These are phyloP conservation scores for Psittacula echo DNA, from an alignment of 2,797 vertebrate species.

Conservation along the genomic window DNA sequence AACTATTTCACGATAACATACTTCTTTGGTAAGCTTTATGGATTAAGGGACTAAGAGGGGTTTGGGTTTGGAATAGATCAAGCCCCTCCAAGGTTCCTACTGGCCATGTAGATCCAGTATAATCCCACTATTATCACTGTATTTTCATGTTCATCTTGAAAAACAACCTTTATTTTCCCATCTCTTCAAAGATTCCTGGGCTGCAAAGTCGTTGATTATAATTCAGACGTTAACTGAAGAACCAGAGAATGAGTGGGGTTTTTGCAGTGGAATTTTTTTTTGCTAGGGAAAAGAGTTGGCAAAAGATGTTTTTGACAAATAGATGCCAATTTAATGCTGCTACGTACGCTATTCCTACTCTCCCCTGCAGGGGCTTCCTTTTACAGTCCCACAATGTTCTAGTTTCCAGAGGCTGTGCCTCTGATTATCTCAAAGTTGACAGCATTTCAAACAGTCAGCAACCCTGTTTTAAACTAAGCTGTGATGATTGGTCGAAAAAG, in stretches of 20 bases:
- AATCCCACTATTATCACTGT: neutral
- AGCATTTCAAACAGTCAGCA: conserved; percentile 63
- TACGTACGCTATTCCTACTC: neutral
- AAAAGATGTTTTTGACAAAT: conserved; percentile 52
- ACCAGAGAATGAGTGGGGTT: neutral
- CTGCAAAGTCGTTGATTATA: neutral
- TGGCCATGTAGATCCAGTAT: neutral
- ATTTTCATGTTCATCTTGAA: conserved; percentile 19
- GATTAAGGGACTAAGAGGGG: conserved; percentile 22
- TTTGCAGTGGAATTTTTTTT: neutral
- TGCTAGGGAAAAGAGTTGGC: neutral
- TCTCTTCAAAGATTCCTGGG: neutral
- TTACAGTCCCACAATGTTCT: conserved; percentile 38
- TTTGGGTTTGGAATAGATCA: conserved; percentile 40
- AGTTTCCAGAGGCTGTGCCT: conserved; percentile 61
- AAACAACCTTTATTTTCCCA: neutral
- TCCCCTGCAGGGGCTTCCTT: conserved; percentile 58
- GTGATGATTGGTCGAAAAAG: conserved; percentile 31
- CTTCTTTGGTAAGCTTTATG: neutral
- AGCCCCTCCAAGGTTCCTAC: neutral
- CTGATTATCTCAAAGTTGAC: conserved; percentile 62
- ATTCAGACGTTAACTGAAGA: conserved; percentile 33
- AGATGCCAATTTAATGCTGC: conserved; percentile 51
- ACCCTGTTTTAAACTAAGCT: conserved; percentile 34
- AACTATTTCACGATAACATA: neutral